Evolutionary conservation across 1,140 invertebrate genomes (phyloP).

Genomic region (roundworm (Caenorhabditis elegans)): WBcel235 BX284606.5:8401501-8402000

Average conservation of each 20-base stretch:
- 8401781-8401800: slow-evolving; percentile 9
- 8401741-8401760: neutral
- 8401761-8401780: neutral
- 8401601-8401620: neutral
- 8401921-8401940: slow-evolving; percentile 11
- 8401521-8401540: neutral
- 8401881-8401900: slow-evolving; percentile 19
- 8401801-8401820: neutral
- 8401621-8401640: slow-evolving; percentile 34
- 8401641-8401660: slow-evolving; percentile 21
- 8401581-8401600: neutral
- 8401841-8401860: slow-evolving; percentile 18
- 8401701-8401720: slow-evolving; percentile 28
- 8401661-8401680: slow-evolving; percentile 23
- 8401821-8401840: slow-evolving; percentile 24
- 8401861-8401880: slow-evolving; percentile 1
- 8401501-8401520: too few relatives aligned
- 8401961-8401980: neutral
- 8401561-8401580: slow-evolving; percentile 18
- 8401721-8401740: neutral
- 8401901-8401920: slow-evolving; percentile 10
- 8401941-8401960: neutral
- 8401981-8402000: slow-evolving; percentile 30
- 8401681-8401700: slow-evolving; percentile 29
- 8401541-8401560: neutral